A percentile compares a stretch with the other conserved stretches of the same genome.
Evolutionary conservation across 2,797 vertebrate genomes (phyloP).

Genomic region (Siniperca obscura): DNA sequence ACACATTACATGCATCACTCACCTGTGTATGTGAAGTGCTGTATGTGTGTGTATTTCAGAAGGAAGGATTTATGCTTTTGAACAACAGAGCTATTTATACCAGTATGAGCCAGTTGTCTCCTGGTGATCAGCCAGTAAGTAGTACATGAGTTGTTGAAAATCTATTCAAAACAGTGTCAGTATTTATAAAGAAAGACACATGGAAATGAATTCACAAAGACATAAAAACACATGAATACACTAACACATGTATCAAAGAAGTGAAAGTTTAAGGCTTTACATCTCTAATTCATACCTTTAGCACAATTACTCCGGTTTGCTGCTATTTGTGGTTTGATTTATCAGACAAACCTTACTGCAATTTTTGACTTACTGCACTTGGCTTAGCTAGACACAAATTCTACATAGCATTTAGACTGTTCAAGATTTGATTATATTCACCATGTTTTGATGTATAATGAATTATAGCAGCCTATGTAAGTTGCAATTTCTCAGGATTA

Average conservation of each 20-base stretch:
- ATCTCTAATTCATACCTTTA: background rate
- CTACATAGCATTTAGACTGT: background rate
- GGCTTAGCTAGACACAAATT: background rate
- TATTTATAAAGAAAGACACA: background rate
- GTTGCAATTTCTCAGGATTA: background rate
- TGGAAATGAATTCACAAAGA: background rate
- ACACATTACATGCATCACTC: background rate
- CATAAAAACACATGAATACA: background rate
- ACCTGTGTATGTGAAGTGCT: background rate
- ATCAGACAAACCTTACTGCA: background rate
- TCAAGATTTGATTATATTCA: background rate
- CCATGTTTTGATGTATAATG: background rate
- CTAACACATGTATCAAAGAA: background rate
- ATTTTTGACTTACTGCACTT: background rate
- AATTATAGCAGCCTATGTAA: background rate
- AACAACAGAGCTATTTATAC: constrained; percentile 7
- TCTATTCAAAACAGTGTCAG: background rate
- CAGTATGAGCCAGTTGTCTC: background rate
- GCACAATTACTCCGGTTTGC: background rate
- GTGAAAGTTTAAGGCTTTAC: background rate
- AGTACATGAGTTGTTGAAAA: background rate
- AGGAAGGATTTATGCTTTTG: constrained; percentile 3
- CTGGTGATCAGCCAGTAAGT: background rate
- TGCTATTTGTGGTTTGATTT: background rate
- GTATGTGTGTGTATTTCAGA: background rate